These are phyloP conservation scores for Capreolus pygargus DNA, from an alignment of 2,113 vertebrate species.

Conservation along the genomic window DNA sequence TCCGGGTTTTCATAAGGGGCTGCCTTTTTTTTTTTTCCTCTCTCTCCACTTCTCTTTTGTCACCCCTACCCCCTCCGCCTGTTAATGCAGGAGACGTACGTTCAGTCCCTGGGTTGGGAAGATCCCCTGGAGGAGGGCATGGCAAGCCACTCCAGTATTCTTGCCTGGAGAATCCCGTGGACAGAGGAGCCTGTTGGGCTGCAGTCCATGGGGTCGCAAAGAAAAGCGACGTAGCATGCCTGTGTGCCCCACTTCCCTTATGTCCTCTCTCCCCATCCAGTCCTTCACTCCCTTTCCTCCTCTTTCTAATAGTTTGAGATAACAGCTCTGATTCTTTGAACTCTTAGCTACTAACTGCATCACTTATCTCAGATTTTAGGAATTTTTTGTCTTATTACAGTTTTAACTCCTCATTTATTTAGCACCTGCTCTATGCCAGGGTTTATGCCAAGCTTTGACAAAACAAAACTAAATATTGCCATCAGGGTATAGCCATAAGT, in stretches of 20 bases:
- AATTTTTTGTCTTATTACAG: background rate
- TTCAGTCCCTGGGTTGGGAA: background rate
- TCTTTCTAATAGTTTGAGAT: background rate
- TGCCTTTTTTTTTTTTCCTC: background rate
- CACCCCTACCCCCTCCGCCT: background rate
- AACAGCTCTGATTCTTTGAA: background rate
- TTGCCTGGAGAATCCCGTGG: background rate
- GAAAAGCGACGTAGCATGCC: rapidly evolving
- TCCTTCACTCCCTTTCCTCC: background rate
- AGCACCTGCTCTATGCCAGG: background rate
- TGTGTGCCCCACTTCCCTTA: background rate
- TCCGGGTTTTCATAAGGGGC: background rate
- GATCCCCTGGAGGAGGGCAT: background rate
- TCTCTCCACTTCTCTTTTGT: background rate
- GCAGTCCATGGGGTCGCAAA: rapidly evolving
- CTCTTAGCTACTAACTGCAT: background rate
- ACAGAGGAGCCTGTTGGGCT: background rate
- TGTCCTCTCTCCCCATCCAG: rapidly evolving
- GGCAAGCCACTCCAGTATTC: background rate
- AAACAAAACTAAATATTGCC: background rate
- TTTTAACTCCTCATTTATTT: background rate
- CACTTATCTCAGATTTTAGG: background rate
- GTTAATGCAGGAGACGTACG: rapidly evolving
- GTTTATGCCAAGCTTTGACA: background rate
- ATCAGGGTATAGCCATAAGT: background rate